phyloP scores from a whole-genome alignment of 2,888 invertebrate genomes.

The Tachina lurida region DNA sequence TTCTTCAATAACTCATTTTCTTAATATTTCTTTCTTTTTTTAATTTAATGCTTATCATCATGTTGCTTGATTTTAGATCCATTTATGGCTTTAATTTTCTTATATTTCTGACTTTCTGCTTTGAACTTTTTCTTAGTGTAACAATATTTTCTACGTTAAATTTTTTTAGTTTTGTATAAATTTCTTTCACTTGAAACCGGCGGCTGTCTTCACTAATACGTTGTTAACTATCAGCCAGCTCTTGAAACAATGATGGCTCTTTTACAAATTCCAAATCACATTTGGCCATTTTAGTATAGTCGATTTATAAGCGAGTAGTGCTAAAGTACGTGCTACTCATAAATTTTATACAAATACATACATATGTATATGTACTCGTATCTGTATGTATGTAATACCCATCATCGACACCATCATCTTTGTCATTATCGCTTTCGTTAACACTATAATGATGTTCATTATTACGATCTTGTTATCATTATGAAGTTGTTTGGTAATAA shows the following conservation, averaged over 20 bases:
- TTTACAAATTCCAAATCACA: conserved; percentile 64
- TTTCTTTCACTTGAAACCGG: conserved; percentile 24
- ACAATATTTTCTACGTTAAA: not conserved
- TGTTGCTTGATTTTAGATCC: conserved; percentile 42
- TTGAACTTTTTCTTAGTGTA: not conserved
- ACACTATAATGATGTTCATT: conserved; percentile 47
- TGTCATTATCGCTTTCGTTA: conserved; percentile 28
- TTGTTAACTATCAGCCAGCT: conserved; percentile 77
- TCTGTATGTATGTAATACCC: not conserved
- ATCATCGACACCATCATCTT: conserved; percentile 35
- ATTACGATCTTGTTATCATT: conserved; percentile 40
- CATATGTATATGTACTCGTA: too few relatives aligned
- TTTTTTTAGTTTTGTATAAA: not conserved
- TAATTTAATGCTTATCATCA: conserved; percentile 7
- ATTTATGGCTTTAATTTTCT: conserved; percentile 51
- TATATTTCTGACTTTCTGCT: conserved; percentile 34
- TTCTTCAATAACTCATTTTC: not conserved
- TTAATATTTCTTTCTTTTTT: conserved; percentile 4
- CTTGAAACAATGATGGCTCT: conserved; percentile 77
- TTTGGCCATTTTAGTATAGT: conserved; percentile 50
- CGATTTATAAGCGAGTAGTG: conserved; percentile 24
- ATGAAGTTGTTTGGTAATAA: conserved; percentile 64
- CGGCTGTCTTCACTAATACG: conserved; percentile 57
- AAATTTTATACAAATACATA: not conserved
- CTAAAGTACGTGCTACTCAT: conserved; percentile 56